These are phyloP conservation scores for Euglossa dilemma DNA, from an alignment of 1,140 invertebrate genomes.

Conservation along the genomic window DNA sequence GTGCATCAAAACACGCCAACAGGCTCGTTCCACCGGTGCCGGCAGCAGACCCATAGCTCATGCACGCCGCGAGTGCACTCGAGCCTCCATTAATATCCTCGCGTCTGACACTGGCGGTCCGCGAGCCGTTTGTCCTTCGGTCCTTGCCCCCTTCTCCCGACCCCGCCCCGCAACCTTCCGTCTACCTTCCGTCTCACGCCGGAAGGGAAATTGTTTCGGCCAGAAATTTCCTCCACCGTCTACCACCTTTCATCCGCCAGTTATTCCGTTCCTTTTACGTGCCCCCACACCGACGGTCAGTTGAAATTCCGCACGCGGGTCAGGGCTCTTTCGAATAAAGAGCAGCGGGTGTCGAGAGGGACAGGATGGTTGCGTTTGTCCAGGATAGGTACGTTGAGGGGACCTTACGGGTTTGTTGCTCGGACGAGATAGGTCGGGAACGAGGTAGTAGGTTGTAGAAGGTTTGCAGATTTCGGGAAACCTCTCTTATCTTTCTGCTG, in stretches of 20 bases:
- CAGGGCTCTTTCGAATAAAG: too few relatives aligned
- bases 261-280: too few relatives aligned
- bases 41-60: constrained; percentile 43
- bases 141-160: not conserved
- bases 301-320: too few relatives aligned
- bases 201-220: not conserved
- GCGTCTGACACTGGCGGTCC: constrained; percentile 30
- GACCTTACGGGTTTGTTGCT: too few relatives aligned
- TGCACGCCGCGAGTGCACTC: constrained; percentile 44
- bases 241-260: not conserved
- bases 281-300: too few relatives aligned
- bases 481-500: too few relatives aligned
- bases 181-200: not conserved
- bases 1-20: constrained; percentile 47
- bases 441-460: too few relatives aligned
- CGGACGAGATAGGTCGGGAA: too few relatives aligned
- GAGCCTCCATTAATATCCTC: constrained; percentile 51
- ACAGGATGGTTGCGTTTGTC: too few relatives aligned
- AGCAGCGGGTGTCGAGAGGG: too few relatives aligned
- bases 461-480: too few relatives aligned
- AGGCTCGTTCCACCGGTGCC: constrained; percentile 27
- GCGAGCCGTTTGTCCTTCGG: constrained; percentile 19
- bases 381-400: too few relatives aligned
- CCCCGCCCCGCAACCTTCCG: not conserved
- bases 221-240: not conserved